These are phyloP conservation scores for Tetheella fluctuosa DNA, from an alignment of 2,888 invertebrate species.

Conservation along the genomic window DNA sequence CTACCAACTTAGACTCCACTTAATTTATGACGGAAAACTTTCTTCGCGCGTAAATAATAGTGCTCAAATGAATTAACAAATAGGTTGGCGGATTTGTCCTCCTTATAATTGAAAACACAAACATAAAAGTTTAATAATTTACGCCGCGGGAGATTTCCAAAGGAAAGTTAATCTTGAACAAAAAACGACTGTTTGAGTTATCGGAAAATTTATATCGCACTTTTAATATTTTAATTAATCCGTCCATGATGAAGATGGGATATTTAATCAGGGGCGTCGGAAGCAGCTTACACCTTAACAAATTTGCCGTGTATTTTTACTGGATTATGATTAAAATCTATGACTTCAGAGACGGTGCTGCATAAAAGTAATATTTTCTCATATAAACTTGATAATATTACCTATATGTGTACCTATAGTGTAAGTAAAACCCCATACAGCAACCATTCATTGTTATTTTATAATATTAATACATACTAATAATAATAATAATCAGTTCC, in stretches of 20 bases:
- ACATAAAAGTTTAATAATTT: constrained; percentile 12
- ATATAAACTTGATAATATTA: too few species aligned
- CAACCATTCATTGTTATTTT: too few species aligned
- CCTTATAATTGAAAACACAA: constrained; percentile 21
- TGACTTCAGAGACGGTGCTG: not conserved
- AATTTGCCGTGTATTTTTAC: not conserved
- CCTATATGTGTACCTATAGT: too few species aligned
- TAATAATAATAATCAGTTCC: too few species aligned
- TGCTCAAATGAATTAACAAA: constrained; percentile 48
- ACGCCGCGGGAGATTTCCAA: not conserved
- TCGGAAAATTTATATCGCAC: not conserved
- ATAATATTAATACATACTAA: too few species aligned
- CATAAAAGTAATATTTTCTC: not conserved
- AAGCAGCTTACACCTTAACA: not conserved
- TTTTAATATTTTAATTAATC: constrained; percentile 4
- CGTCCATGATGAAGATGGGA: not conserved
- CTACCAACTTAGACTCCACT: constrained; percentile 47
- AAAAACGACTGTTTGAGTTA: not conserved
- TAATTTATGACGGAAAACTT: constrained; percentile 65
- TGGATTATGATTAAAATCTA: not conserved
- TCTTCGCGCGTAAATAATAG: constrained; percentile 56
- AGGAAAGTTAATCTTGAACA: not conserved
- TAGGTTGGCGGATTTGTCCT: constrained; percentile 30
- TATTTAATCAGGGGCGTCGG: not conserved
- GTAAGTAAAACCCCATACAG: too few species aligned